Evolutionary conservation across 37 sponge, comb jelly and placozoan genomes (phyloP).

Genomic region (Beroe forskalii): DNA sequence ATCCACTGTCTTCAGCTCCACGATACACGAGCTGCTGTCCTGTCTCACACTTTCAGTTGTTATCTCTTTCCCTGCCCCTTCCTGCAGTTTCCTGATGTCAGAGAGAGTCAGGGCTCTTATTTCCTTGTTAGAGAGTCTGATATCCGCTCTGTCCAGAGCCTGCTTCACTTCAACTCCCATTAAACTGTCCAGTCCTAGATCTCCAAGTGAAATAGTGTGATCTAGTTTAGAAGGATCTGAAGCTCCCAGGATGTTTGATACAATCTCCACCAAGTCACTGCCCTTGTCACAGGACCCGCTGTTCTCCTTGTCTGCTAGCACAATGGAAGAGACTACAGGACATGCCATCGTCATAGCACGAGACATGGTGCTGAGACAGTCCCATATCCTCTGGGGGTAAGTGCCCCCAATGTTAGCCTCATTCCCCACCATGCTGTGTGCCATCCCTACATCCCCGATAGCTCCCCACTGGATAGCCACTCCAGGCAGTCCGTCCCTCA

Average conservation of each 20-base stretch:
- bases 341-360: background rate
- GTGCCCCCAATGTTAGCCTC: slow-evolving; percentile 65
- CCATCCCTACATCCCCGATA: slow-evolving; percentile 69
- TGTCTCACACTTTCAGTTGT: background rate
- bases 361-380: slow-evolving; percentile 63
- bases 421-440: slow-evolving; percentile 60
- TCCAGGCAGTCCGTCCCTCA: slow-evolving; percentile 46
- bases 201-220: slow-evolving; percentile 50
- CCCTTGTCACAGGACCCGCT: background rate
- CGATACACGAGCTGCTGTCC: background rate
- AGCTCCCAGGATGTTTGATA: slow-evolving; percentile 64
- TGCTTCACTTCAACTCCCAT: slow-evolving; percentile 67
- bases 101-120: slow-evolving; percentile 14
- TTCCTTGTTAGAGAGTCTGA: slow-evolving; percentile 46
- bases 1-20: slow-evolving; percentile 10
- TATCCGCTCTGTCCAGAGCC: slow-evolving; percentile 55
- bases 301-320: slow-evolving; percentile 53
- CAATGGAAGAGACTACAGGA: slow-evolving; percentile 55
- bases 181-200: slow-evolving; percentile 68
- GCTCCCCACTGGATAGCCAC: slow-evolving; percentile 72
- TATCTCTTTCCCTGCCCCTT: background rate
- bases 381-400: slow-evolving; percentile 65
- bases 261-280: slow-evolving; percentile 40
- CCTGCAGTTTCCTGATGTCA: slow-evolving; percentile 16
- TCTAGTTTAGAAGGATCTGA: slow-evolving; percentile 54